Evolutionary conservation across 2,113 vertebrate species (phyloP).

Genomic region (Calyptommatus sinebrachiatus): DNA sequence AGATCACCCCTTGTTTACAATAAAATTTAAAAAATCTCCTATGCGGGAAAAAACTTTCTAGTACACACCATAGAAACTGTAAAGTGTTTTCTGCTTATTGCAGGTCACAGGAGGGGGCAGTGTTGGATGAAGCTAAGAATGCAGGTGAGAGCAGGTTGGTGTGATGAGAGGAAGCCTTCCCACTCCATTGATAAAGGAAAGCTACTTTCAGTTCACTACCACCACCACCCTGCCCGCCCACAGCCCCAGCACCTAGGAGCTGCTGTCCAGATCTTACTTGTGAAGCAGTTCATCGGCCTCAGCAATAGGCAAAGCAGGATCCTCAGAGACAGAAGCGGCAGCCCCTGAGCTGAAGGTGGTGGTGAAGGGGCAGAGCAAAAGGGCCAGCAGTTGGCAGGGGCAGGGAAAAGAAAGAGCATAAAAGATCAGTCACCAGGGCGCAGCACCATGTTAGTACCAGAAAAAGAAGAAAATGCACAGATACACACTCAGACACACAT

Average conservation of each 20-base stretch:
- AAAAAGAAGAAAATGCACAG: background rate
- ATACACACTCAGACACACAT: background rate
- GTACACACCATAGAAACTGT: background rate
- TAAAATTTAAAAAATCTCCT: background rate
- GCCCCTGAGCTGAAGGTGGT: slow-evolving; percentile 57
- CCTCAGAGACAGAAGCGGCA: slow-evolving; percentile 74
- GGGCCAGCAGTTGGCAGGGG: slow-evolving; percentile 15
- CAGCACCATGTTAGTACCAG: slow-evolving; percentile 33
- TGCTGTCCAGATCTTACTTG: slow-evolving; percentile 79
- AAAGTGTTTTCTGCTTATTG: background rate
- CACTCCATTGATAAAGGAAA: background rate
- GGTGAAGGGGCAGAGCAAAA: slow-evolving; percentile 43
- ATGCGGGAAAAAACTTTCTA: background rate
- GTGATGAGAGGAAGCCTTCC: background rate
- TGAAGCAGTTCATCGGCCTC: slow-evolving; percentile 91
- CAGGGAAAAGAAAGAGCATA: slow-evolving; percentile 21
- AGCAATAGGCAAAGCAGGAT: slow-evolving; percentile 83
- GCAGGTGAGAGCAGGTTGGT: background rate
- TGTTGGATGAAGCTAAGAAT: background rate
- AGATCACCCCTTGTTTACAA: too few species aligned
- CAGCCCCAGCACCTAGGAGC: background rate
- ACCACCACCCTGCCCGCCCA: background rate
- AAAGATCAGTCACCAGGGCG: slow-evolving; percentile 20
- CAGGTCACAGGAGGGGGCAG: background rate
- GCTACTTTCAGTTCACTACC: background rate